These are phyloP conservation scores for Cataglyphis cursor DNA, from an alignment of 2,888 invertebrate species.

Conservation along the genomic window DNA sequence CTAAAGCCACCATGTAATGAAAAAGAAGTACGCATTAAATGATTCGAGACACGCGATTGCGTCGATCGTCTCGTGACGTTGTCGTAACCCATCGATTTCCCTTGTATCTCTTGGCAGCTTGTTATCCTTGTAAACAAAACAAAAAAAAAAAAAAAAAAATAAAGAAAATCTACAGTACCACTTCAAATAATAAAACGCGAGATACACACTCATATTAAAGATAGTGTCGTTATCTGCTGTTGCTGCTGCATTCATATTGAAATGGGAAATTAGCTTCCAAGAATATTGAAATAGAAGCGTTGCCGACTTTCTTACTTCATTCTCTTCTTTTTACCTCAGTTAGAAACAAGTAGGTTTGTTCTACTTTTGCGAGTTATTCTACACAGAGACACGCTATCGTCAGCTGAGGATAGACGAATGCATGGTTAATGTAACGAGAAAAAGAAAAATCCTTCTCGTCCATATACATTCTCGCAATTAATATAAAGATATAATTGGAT, in stretches of 20 bases:
- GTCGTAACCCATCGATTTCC: constrained; percentile 37
- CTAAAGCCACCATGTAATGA: not conserved
- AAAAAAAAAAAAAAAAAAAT: not conserved
- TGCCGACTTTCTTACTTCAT: not conserved
- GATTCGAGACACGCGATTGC: constrained; percentile 43
- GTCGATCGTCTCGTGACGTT: constrained; percentile 31
- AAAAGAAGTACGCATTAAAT: constrained; percentile 18
- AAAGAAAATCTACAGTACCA: not conserved
- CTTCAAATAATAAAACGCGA: constrained; percentile 15
- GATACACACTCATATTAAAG: not conserved
- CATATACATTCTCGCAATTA: constrained; percentile 54
- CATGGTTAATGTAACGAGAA: constrained; percentile 6
- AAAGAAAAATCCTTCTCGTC: not conserved
- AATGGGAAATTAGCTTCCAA: constrained; percentile 19
- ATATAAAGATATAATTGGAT: constrained; percentile 55
- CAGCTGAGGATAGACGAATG: constrained; percentile 3
- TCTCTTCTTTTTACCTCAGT: not conserved
- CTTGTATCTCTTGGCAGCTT: constrained; percentile 6
- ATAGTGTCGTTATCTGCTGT: not conserved
- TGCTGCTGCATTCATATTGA: not conserved
- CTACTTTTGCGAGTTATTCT: constrained; percentile 23
- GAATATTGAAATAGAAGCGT: constrained; percentile 1
- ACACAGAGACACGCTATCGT: constrained; percentile 2
- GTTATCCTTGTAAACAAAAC: not conserved
- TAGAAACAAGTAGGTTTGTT: not conserved